These are phyloP conservation scores for Hydrozoanthus gracilis DNA, from an alignment of 92 coral and sea anemone species.

Conservation along the genomic window DNA sequence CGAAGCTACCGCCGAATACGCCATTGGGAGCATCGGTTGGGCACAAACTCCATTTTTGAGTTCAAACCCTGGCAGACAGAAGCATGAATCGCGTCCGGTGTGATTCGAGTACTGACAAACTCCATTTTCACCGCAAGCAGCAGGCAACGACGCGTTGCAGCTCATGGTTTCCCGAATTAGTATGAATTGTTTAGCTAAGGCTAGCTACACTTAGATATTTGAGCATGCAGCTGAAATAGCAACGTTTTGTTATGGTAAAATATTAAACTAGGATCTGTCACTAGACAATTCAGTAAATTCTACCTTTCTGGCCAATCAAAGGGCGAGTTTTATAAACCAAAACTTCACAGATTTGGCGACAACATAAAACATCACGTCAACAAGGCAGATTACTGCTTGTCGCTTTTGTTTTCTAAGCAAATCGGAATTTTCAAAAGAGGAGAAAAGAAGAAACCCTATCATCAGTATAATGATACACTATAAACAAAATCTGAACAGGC, in stretches of 20 bases:
- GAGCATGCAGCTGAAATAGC: not conserved
- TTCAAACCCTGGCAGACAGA: slow-evolving; percentile 59
- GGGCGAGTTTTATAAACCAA: not conserved
- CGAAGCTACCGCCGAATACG: slow-evolving; percentile 82
- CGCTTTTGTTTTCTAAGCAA: too few species aligned
- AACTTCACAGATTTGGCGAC: not conserved
- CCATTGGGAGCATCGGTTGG: slow-evolving; percentile 52
- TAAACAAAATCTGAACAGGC: too few species aligned
- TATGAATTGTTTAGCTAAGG: too few species aligned
- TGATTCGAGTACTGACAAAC: slow-evolving; percentile 54
- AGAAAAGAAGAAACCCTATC: too few species aligned
- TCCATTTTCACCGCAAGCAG: slow-evolving; percentile 76
- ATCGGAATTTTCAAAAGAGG: too few species aligned
- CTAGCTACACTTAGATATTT: not conserved
- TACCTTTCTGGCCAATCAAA: not conserved
- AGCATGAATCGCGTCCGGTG: slow-evolving; percentile 57
- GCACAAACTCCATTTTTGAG: slow-evolving; percentile 60
- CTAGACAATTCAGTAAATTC: not conserved
- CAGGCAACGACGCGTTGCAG: slow-evolving; percentile 62
- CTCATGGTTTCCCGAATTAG: slow-evolving; percentile 39
- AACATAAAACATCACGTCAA: not conserved
- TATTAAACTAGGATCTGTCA: slow-evolving; percentile 19
- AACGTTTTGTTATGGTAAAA: slow-evolving; percentile 8
- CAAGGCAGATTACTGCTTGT: too few species aligned
- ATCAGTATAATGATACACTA: too few species aligned